Evolutionary conservation across 2,113 vertebrate species (phyloP).

Genomic region (Oreochromis tanganicae): DNA sequence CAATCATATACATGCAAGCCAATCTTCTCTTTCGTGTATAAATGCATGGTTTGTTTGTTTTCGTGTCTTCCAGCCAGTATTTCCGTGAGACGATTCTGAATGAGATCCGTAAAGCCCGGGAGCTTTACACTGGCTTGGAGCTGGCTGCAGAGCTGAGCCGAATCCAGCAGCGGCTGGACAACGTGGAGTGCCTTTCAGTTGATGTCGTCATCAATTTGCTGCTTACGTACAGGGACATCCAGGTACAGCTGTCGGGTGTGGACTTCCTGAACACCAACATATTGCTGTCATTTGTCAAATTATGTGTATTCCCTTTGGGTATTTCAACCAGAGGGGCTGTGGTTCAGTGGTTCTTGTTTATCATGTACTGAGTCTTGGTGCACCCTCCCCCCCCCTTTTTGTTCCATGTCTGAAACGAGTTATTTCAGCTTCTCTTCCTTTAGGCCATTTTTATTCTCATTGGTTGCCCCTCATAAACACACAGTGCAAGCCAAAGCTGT

Average conservation of each 20-base stretch:
- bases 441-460: not conserved
- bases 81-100: constrained; percentile 91
- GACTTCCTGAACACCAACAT: not conserved
- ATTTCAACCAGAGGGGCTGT: not conserved
- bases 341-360: not conserved
- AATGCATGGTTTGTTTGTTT: not conserved
- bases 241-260: constrained; percentile 71
- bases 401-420: not conserved
- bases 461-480: not conserved
- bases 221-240: constrained; percentile 95
- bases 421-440: not conserved
- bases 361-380: not conserved
- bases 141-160: constrained; percentile 86
- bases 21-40: not conserved
- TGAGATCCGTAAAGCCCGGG: constrained; percentile 92
- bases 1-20: not conserved
- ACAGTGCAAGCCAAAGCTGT: not conserved
- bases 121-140: constrained; percentile 86
- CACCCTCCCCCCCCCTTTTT: not conserved
- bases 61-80: constrained; percentile 78
- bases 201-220: constrained; percentile 95
- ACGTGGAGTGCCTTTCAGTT: constrained; percentile 92
- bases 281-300: not conserved
- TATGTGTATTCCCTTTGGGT: not conserved
- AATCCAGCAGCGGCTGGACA: constrained; percentile 92